A percentile compares a stretch with the other conserved stretches of the same genome.
Evolutionary conservation across 1,140 invertebrate genomes (phyloP).

Genomic region (Drosophila repleta): DNA sequence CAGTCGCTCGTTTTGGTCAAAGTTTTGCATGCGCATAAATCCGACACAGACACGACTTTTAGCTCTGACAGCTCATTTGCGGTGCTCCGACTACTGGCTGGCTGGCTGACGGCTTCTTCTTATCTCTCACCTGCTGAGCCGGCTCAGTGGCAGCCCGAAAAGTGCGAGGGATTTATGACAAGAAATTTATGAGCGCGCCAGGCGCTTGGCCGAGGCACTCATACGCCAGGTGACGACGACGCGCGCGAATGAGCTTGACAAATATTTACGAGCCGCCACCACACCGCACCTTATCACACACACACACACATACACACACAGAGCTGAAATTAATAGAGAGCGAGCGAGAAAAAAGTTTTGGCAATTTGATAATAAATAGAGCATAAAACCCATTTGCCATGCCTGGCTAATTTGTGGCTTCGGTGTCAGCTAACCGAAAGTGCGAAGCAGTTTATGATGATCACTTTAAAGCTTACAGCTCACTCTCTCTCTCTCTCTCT

Average conservation of each 20-base stretch:
- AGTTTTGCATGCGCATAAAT: constrained; percentile 64
- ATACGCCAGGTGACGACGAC: constrained; percentile 47
- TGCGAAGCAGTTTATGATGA: not conserved
- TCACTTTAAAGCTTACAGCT: constrained; percentile 5
- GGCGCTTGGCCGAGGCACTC: constrained; percentile 44
- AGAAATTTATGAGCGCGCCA: constrained; percentile 47
- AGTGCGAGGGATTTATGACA: constrained; percentile 54
- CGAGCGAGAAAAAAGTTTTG: constrained; percentile 42
- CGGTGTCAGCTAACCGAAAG: not conserved
- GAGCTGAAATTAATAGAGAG: constrained; percentile 37
- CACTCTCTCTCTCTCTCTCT: not conserved
- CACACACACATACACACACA: constrained; percentile 14
- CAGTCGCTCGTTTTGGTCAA: constrained; percentile 17
- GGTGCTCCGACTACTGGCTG: constrained; percentile 5
- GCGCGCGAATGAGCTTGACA: constrained; percentile 49
- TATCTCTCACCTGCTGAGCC: constrained; percentile 16
- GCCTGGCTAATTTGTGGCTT: constrained; percentile 37
- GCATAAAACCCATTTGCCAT: constrained; percentile 38
- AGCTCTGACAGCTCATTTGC: constrained; percentile 65
- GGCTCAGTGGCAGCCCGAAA: constrained; percentile 17
- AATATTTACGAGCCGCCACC: constrained; percentile 56
- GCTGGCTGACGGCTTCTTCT: not conserved
- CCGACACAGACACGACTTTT: constrained; percentile 37
- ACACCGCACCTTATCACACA: constrained; percentile 43
- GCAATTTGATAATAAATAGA: constrained; percentile 52